Evolutionary conservation across 1,140 invertebrate species (phyloP).

Genomic region (Thaumetopoea pityocampa): DNA sequence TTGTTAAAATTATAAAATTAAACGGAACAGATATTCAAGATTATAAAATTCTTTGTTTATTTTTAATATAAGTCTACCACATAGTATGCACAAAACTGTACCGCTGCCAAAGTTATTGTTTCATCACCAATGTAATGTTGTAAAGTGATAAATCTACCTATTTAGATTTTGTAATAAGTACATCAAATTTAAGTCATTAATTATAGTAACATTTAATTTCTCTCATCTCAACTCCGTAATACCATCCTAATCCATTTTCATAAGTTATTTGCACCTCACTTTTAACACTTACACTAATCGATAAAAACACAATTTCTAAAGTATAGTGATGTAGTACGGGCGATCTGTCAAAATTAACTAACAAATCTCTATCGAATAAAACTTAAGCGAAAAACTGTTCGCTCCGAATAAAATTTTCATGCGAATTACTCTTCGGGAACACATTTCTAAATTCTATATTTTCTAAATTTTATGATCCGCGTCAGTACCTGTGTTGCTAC

Average conservation of each 20-base stretch:
- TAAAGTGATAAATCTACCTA: slow-evolving; percentile 6
- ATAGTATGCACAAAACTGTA: slow-evolving; percentile 9
- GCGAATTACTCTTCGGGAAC: slow-evolving; percentile 36
- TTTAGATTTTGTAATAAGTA: slow-evolving; percentile 16
- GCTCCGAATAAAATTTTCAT: slow-evolving; percentile 10
- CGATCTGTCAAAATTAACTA: slow-evolving; percentile 7
- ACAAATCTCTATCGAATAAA: not conserved
- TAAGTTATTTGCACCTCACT: slow-evolving; percentile 27
- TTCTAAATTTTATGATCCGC: slow-evolving; percentile 15
- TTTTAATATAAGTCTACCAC: slow-evolving; percentile 5
- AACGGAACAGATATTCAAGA: slow-evolving; percentile 7
- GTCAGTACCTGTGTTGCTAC: slow-evolving; percentile 6
- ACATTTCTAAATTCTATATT: slow-evolving; percentile 52
- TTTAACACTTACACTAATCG: slow-evolving; percentile 16
- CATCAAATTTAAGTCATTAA: slow-evolving; percentile 24
- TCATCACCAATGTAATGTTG: slow-evolving; percentile 9
- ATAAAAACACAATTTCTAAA: slow-evolving; percentile 16
- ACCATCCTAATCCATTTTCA: slow-evolving; percentile 19
- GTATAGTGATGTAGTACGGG: slow-evolving; percentile 19
- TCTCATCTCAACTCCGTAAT: slow-evolving; percentile 25
- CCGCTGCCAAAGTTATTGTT: not conserved
- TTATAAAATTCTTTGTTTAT: slow-evolving; percentile 11
- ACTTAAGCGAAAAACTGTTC: slow-evolving; percentile 10
- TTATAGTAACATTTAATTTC: slow-evolving; percentile 29
- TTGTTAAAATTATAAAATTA: slow-evolving; percentile 22